These are phyloP conservation scores for Pachyramphus minor DNA, from an alignment of 2,113 vertebrate species.

Conservation along the genomic window DNA sequence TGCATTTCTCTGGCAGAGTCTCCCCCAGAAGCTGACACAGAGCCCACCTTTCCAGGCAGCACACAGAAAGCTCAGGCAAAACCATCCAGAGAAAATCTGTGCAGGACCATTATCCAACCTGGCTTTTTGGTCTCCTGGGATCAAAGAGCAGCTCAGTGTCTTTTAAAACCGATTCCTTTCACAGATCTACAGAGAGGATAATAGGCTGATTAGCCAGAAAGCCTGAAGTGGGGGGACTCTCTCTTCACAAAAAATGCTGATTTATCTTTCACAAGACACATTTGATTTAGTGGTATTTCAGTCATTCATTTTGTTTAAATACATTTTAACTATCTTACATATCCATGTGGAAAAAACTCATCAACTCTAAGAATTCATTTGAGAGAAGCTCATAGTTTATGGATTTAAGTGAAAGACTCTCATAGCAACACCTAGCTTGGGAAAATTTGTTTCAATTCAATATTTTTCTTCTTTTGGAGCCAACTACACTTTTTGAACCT, in stretches of 20 bases:
- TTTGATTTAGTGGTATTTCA: not conserved
- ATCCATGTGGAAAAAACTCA: not conserved
- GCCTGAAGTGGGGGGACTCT: not conserved
- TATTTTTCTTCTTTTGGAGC: not conserved
- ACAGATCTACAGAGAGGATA: not conserved
- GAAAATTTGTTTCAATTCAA: not conserved
- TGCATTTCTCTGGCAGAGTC: not conserved
- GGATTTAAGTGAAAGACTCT: not conserved
- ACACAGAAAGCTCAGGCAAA: not conserved
- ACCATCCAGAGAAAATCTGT: not conserved
- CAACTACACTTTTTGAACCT: not conserved
- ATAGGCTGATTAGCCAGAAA: not conserved
- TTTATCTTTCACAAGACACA: not conserved
- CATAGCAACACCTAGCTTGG: not conserved
- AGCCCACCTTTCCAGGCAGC: not conserved
- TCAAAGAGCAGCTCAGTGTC: not conserved
- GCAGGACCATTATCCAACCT: not conserved
- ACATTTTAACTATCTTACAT: not conserved
- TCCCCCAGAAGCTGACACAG: not conserved
- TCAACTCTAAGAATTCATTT: not conserved
- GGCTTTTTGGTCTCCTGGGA: not conserved
- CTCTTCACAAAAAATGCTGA: not conserved
- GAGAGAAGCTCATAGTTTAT: not conserved
- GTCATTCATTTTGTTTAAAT: conserved; percentile 26
- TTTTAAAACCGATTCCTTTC: not conserved